A percentile compares a stretch with the other conserved stretches of the same genome.
Conservation (phyloP, 2,797 vertebrate species). For the Corythornis leucogaster region DNA sequence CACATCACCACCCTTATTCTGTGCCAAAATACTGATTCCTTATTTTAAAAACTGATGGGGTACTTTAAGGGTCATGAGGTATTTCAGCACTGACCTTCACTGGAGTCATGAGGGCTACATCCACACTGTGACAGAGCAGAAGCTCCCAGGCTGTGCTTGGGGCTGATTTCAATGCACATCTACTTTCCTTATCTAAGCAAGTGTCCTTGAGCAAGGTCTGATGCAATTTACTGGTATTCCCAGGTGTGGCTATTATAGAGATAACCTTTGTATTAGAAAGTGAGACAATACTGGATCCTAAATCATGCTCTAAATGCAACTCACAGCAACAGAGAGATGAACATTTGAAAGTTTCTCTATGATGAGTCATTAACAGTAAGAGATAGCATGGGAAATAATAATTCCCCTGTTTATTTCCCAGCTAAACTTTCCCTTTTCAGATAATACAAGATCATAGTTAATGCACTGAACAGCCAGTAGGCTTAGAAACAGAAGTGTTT, state of each 20-base stretch:
- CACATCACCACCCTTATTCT: background rate
- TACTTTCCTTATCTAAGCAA: background rate
- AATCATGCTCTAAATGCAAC: background rate
- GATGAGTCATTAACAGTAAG: background rate
- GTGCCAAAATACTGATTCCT: background rate
- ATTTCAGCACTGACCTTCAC: background rate
- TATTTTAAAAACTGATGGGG: background rate
- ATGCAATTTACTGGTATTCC: background rate
- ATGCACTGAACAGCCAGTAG: background rate
- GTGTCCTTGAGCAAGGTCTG: background rate
- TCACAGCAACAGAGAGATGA: background rate
- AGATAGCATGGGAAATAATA: background rate
- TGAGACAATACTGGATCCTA: background rate
- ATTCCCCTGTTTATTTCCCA: background rate
- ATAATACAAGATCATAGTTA: background rate
- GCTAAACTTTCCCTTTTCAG: background rate
- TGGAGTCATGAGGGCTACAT: background rate
- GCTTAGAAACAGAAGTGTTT: background rate
- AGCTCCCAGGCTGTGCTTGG: background rate
- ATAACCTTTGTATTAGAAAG: background rate
- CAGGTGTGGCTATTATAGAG: background rate
- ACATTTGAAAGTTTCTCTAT: background rate
- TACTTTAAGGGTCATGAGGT: accelerated
- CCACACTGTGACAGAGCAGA: background rate
- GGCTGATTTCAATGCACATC: background rate